Base-by-base conservation (phyloP, 2,888 invertebrate species). In the Pogonocherus hispidulus region DNA sequence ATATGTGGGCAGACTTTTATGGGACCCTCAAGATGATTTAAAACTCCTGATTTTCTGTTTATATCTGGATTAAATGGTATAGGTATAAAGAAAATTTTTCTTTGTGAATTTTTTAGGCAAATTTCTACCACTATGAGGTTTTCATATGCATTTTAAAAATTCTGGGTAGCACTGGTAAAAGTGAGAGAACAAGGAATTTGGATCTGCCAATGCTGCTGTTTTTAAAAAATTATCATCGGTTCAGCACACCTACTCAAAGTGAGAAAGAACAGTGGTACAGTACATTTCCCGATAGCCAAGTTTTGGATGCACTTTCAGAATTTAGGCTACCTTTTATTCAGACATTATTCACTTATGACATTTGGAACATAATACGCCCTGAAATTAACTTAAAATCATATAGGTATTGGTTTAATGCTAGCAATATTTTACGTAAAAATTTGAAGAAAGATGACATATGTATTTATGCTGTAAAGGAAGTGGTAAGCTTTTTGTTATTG, bases 71-170 rank as follows among this genome's bases (percentile, higher is more conserved):
- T n/a, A n/a, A n/a, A n/a, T n/a, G n/a, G n/a, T n/a, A n/a, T n/a
- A n/a, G n/a, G n/a, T n/a, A n/a, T n/a, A n/a, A n/a, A n/a, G n/a
- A n/a, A n/a, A n/a, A n/a, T n/a, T n/a, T n/a, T n/a, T n/a, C n/a
- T n/a, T n/a, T n/a, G n/a, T n/a, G n/a, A n/a, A n/a, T n/a, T 11
- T 69, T 74, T 64, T 76, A 87, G 86, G 81, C 87, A 0, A 88
- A 87, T 77, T 86, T 86, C 70, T 89, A 89, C 77, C 82, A 88
- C 71, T 88, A 89, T 69, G 89, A 89, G 82, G 85, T 87, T 3
- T 88, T 87, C 71, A 77, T 85, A 20, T 85, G 86, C 16, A 83
- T 88, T 47, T 77, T 87, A 67, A 82, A 85, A 52, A 79, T 87
- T 9, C 65, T 83, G 32, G 63, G 47, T 6, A 60, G 63, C 22